Percentiles rank a stretch among this genome's conserved stretches.
Evolutionary conservation across 2,888 invertebrate genomes (phyloP).

Genomic region (Luperina testacea): DNA sequence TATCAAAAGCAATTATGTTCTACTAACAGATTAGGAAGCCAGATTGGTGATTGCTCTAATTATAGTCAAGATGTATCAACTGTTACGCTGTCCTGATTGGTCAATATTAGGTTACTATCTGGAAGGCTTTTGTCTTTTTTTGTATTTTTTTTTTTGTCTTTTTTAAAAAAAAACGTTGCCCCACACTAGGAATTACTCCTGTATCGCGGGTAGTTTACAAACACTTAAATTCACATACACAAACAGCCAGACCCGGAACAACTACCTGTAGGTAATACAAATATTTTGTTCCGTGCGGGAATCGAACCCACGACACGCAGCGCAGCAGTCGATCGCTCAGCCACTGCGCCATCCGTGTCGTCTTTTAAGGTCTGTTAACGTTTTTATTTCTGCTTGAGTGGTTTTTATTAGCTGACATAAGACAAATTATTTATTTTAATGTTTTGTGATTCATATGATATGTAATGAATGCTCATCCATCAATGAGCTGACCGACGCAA

Average conservation of each 20-base stretch:
- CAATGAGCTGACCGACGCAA: neutral
- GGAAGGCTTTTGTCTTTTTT: no score
- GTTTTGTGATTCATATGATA: neutral
- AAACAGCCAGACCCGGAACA: no score
- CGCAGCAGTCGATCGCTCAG: no score
- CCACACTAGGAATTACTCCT: no score
- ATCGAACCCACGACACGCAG: no score
- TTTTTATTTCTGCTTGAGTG: neutral
- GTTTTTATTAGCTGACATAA: neutral
- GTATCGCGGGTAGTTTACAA: no score
- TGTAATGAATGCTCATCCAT: neutral
- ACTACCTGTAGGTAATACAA: no score
- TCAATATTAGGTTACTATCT: neutral
- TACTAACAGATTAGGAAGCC: slow-evolving; percentile 21
- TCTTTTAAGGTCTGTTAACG: neutral
- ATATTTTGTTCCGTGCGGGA: no score
- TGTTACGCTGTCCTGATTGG: slow-evolving; percentile 7
- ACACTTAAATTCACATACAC: no score
- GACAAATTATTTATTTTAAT: neutral
- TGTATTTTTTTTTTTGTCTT: no score
- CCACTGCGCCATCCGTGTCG: no score
- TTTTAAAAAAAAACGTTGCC: no score
- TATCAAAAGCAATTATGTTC: slow-evolving; percentile 38
- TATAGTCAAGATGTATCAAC: neutral
- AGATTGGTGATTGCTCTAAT: slow-evolving; percentile 20